These are phyloP conservation scores for Halichoeres trimaculatus DNA, from an alignment of 2,113 vertebrate species.

Conservation along the genomic window DNA sequence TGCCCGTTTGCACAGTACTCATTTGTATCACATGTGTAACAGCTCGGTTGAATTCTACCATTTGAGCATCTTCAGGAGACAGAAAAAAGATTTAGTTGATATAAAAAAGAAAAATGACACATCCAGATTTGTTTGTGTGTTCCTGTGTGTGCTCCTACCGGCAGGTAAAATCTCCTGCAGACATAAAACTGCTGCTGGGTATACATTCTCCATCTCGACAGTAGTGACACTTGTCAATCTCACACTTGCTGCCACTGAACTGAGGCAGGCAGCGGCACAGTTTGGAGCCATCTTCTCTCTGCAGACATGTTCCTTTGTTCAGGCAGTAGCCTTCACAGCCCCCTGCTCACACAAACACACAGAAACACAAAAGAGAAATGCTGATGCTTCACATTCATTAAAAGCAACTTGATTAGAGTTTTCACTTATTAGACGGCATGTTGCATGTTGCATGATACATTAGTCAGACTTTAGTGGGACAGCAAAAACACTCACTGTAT, in stretches of 20 bases:
- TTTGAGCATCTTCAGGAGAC: slow-evolving; percentile 81
- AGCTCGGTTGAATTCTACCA: slow-evolving; percentile 88
- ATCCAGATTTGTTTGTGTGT: not conserved
- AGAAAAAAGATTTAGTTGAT: not conserved
- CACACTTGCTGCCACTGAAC: slow-evolving; percentile 86
- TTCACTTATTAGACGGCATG: too few species aligned
- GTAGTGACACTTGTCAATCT: slow-evolving; percentile 90
- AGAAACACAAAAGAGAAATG: not conserved
- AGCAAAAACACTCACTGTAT: slow-evolving; percentile 87
- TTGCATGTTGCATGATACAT: too few species aligned
- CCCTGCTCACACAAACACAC: slow-evolving; percentile 73
- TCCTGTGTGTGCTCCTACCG: slow-evolving; percentile 78
- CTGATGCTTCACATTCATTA: not conserved
- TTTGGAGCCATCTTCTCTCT: slow-evolving; percentile 80
- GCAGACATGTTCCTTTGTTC: slow-evolving; percentile 89
- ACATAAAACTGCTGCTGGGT: slow-evolving; percentile 77
- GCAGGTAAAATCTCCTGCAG: slow-evolving; percentile 89
- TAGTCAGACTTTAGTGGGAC: not conserved
- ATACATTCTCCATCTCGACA: slow-evolving; percentile 90
- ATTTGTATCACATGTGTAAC: slow-evolving; percentile 88
- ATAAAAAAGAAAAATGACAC: not conserved
- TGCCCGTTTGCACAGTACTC: slow-evolving; percentile 92
- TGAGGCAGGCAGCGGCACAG: slow-evolving; percentile 89
- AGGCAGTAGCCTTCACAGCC: slow-evolving; percentile 90
- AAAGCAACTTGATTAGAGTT: not conserved